Percentiles rank a stretch among this genome's conserved stretches.
Conservation (phyloP, 2,888 invertebrate genomes). For the Ophioninae sp. region DNA sequence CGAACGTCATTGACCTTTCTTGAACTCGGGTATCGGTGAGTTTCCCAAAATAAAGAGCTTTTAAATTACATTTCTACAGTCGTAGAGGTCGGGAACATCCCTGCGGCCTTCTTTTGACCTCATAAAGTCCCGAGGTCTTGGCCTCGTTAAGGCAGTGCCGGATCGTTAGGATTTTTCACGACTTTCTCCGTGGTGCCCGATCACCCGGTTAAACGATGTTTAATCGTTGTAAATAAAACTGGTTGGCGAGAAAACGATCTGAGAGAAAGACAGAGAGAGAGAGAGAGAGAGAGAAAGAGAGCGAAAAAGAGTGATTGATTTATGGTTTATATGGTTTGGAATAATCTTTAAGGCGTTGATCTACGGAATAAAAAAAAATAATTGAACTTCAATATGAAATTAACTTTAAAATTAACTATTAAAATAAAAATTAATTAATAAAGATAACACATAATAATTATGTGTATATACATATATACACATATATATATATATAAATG, state of each 20-base stretch:
- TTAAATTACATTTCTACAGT: not conserved
- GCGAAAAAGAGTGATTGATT: no score
- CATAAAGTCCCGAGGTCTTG: not conserved
- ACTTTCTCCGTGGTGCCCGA: not conserved
- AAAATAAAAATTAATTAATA: no score
- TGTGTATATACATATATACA: no score
- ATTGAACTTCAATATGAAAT: no score
- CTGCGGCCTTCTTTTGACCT: not conserved
- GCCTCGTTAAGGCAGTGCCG: not conserved
- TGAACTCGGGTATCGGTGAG: not conserved
- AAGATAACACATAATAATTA: no score
- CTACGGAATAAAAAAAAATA: no score
- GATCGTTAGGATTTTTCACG: not conserved
- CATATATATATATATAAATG: no score
- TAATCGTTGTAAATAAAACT: not conserved
- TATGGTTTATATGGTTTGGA: no score
- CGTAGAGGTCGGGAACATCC: not conserved
- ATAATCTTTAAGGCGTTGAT: no score
- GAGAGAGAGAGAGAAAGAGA: not conserved
- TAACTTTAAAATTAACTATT: no score
- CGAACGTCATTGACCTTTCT: no score
- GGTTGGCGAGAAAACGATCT: not conserved
- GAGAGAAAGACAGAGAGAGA: not conserved
- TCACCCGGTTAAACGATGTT: not conserved
- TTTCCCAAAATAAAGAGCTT: not conserved